Percentiles rank a stretch among this genome's conserved stretches.
Evolutionary conservation across 2,797 vertebrate species (phyloP).

Genomic region (Chaunax sp.): DNA sequence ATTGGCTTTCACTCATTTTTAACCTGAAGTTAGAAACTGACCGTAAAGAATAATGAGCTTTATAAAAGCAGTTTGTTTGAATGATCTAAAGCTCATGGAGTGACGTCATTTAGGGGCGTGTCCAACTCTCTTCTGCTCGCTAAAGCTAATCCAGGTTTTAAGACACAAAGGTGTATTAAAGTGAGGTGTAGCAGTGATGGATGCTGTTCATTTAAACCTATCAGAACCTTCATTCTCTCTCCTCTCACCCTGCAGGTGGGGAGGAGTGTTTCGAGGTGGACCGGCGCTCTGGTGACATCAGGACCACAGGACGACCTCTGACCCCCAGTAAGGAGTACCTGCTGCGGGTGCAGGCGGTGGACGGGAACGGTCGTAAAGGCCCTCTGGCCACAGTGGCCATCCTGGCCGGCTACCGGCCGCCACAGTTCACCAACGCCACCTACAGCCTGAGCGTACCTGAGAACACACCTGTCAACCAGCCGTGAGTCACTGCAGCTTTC

Average conservation of each 20-base stretch:
- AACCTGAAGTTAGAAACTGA: too few species aligned
- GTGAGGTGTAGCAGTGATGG: too few species aligned
- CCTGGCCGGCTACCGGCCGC: conserved; percentile 86
- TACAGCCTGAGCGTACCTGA: conserved; percentile 87
- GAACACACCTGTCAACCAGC: conserved; percentile 80
- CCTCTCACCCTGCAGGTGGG: conserved; percentile 78
- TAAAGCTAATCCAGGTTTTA: too few species aligned
- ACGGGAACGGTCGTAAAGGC: conserved; percentile 80
- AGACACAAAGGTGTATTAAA: too few species aligned
- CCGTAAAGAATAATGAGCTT: too few species aligned
- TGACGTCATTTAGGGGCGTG: too few species aligned
- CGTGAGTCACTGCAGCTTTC: conserved; percentile 80
- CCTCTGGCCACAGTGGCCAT: conserved; percentile 81
- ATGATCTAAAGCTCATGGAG: too few species aligned
- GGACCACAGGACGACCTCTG: conserved; percentile 86
- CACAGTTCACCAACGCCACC: conserved; percentile 89
- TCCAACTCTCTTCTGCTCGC: too few species aligned
- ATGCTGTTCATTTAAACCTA: too few species aligned
- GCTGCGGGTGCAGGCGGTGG: conserved; percentile 85
- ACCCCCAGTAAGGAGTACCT: conserved; percentile 86
- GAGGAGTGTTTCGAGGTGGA: conserved; percentile 88
- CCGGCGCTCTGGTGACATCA: conserved; percentile 83
- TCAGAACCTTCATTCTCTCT: not conserved
- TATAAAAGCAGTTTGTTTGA: too few species aligned
- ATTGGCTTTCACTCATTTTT: too few species aligned